A percentile compares a stretch with the other conserved stretches of the same genome.
phyloP scores from a whole-genome alignment of 2,888 invertebrate genomes.

The Drosophila pegasa region DNA sequence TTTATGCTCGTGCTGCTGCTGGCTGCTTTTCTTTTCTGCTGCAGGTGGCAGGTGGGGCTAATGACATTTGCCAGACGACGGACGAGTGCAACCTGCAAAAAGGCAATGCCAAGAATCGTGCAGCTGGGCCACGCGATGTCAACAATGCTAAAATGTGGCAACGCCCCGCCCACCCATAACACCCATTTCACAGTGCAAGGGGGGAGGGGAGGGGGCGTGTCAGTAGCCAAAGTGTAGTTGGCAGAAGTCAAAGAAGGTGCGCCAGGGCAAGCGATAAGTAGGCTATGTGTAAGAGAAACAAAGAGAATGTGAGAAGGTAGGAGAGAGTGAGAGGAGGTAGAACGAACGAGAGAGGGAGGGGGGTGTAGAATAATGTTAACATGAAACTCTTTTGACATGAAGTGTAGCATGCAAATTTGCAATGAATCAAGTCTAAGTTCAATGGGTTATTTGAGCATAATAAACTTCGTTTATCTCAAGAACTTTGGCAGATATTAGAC shows the following conservation, averaged over 20 bases:
- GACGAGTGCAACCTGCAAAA: slow-evolving; percentile 27
- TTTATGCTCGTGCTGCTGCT: slow-evolving; percentile 50
- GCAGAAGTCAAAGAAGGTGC: slow-evolving; percentile 22
- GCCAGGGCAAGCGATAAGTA: slow-evolving; percentile 56
- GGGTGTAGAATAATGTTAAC: neutral
- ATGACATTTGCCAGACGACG: slow-evolving; percentile 67
- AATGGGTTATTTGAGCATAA: neutral
- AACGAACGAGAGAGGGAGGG: neutral
- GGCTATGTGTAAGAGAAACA: slow-evolving; percentile 27
- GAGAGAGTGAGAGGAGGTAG: neutral
- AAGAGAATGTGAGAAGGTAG: neutral
- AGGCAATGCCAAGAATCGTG: slow-evolving; percentile 48
- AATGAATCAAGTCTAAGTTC: slow-evolving; percentile 5
- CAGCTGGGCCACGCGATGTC: slow-evolving; percentile 61
- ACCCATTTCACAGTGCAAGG: slow-evolving; percentile 8
- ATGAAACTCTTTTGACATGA: neutral
- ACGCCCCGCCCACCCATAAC: slow-evolving; percentile 17
- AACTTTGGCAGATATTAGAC: neutral
- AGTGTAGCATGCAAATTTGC: neutral
- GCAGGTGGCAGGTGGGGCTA: slow-evolving; percentile 67
- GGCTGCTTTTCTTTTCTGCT: slow-evolving; percentile 4
- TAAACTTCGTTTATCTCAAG: neutral
- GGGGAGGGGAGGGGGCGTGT: slow-evolving; percentile 16
- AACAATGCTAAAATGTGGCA: slow-evolving; percentile 57
- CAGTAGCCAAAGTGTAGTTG: slow-evolving; percentile 38